Evolutionary conservation across 2,888 invertebrate genomes (phyloP).

Genomic region (Invenusta paracnida): DNA sequence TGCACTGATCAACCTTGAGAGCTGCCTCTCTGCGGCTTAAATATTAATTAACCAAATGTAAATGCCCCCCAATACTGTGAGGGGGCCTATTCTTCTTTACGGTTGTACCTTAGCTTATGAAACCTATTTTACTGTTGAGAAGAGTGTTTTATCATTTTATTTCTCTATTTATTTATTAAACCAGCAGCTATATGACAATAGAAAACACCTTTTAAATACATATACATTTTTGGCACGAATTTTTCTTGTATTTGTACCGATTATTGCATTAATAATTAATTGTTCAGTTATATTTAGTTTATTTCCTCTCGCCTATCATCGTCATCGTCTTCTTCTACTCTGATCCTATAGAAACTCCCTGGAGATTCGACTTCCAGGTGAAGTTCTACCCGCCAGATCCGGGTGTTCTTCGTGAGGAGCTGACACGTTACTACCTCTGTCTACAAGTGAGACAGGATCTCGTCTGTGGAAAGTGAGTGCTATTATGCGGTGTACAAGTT

Average conservation of each 20-base stretch:
- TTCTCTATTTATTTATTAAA: not conserved
- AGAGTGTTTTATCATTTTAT: not conserved
- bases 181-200: not conserved
- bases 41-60: too few relatives aligned
- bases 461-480: slow-evolving; percentile 59
- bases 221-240: not conserved
- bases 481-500: too few relatives aligned
- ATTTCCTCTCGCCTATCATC: too few relatives aligned
- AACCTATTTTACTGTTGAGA: not conserved
- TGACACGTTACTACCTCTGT: slow-evolving; percentile 78
- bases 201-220: not conserved
- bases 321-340: too few relatives aligned
- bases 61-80: too few relatives aligned
- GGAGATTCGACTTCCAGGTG: slow-evolving; percentile 87
- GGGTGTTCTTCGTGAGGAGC: slow-evolving; percentile 73
- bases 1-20: too few relatives aligned
- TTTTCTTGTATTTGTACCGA: not conserved
- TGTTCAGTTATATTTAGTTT: too few relatives aligned
- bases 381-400: slow-evolving; percentile 99
- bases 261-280: too few relatives aligned
- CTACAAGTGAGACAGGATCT: slow-evolving; percentile 79
- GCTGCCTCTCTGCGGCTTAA: too few relatives aligned
- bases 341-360: slow-evolving; percentile 56
- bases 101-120: too few relatives aligned
- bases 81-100: too few relatives aligned